Evolutionary conservation across 2,888 invertebrate genomes (phyloP).

Genomic region (Phyllotreta cruciferae): DNA sequence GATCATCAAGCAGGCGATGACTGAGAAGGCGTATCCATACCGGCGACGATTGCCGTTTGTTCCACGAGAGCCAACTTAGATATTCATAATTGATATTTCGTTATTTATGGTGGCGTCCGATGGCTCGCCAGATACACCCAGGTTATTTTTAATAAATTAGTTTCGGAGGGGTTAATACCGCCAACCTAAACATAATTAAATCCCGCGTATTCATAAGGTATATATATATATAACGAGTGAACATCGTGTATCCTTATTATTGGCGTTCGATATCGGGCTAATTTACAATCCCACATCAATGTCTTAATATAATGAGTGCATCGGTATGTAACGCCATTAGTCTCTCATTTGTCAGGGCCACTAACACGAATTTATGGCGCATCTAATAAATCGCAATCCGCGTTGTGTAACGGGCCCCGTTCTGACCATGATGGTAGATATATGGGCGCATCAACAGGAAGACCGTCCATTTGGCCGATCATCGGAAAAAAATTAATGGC

Average conservation of each 20-base stretch:
- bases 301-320: constrained; percentile 24
- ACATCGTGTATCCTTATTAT: too few relatives aligned
- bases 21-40: constrained; percentile 48
- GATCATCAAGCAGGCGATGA: constrained; percentile 47
- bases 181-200: too few relatives aligned
- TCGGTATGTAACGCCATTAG: constrained; percentile 34
- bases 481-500: constrained; percentile 1
- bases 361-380: constrained; percentile 37
- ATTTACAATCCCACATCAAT: constrained; percentile 26
- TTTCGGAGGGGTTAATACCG: too few relatives aligned
- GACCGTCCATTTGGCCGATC: constrained; percentile 21
- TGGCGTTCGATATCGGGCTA: not conserved
- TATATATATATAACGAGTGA: too few relatives aligned
- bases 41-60: constrained; percentile 32
- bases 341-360: constrained; percentile 36
- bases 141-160: too few relatives aligned
- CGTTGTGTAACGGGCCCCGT: constrained; percentile 22
- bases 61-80: constrained; percentile 54
- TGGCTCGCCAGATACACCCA: constrained; percentile 46
- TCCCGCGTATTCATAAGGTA: too few relatives aligned
- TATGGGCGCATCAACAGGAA: constrained; percentile 22
- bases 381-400: constrained; percentile 35
- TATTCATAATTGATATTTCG: constrained; percentile 59
- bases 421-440: constrained; percentile 30
- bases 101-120: constrained; percentile 52